Evolutionary conservation across 1,140 invertebrate species (phyloP), one percentile per base, ranked within the genome.

Genomic region (Drosophila repletoides): DNA sequence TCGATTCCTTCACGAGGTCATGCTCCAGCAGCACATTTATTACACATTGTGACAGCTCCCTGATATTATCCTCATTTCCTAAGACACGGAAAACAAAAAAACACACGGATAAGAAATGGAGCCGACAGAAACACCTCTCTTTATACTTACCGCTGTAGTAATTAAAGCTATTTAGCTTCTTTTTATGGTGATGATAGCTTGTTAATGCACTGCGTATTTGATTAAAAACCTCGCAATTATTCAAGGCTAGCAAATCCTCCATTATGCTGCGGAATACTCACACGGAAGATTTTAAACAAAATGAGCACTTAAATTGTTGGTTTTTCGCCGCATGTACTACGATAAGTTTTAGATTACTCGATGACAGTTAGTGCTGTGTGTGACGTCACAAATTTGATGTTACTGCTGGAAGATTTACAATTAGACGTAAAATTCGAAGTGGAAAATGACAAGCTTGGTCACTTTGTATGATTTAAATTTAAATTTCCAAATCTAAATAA

Each of bases 31-130:
- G 34, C 26, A 63, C 33, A 1, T 43, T 10, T 0, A 58, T 22
- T 3, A 83, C 31, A 0, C 15, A 26, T 0, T 19, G 1, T 0
- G 56, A 34, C 1, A 86, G 4, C 10, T 72, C 28, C 10, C 49
- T 48, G 1, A 83, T 66, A 4, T 38, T 17, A 3, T 12, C 1
- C 10, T 84, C 79, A 34, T 84, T 81, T 14, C 79, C 77, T 81
- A 9, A 28, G 5, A 5, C 1, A 24, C 3, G 1, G 17, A 10
- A 12, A 1, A 9, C 10, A 14, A 12, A 22, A 52, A 24, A 6
- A 10, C 4, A n/a, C 15, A 9, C 29, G 1, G n/a, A 6, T 10
- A 14, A 17, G 6, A 2, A 12, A 34, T 1, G n/a, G 9, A 21
- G 51, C 2, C n/a, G 15, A 28, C 3, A 1, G 17, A 12, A 14